Base-by-base conservation (phyloP, 2,888 invertebrate genomes). In the Gandaritis pyraliata region DNA sequence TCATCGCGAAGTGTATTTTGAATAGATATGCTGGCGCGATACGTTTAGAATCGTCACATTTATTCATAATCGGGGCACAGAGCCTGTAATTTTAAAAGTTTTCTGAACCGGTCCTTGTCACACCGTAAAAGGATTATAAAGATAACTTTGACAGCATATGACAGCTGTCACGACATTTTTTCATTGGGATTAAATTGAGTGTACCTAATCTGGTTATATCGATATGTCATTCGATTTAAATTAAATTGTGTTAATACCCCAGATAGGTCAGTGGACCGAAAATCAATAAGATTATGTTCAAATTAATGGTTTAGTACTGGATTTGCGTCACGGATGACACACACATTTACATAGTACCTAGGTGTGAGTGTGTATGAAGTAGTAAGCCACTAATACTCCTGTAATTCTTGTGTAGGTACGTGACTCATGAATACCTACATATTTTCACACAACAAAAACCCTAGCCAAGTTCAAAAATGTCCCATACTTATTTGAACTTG, bases 171-270 rank as follows among this genome's bases (percentile, higher is more conserved):
- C 79, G 83, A 80, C 81, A 69, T 72, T 39, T 73, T 76, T 76
- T 80, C 78, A 73, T 80, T 78, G 72, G 76, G 80, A 86, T 87
- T 86, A 88, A 88, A 88, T 88, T 83, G 81, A 79, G 79, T 85
- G 88, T 79, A 75, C 72, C 72, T 85, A 87, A 88, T 84, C 76
- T 76, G 76, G 80, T 89, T 88, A 88, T 80, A 83, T 80, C 80
- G 86, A 87, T 87, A 81, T 65, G 70, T 58, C 61, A 58, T 46
- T 58, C 49, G 65, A 45, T 70, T 66, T 65, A 67, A 64, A 68
- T 68, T 68, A 63, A 33, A 63, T 43, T 2, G 48, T 60, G 63
- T 52, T 63, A 58, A 59, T 58, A 59, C 55, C 38, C 30, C 12
- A 46, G 64, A 60, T 64, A 64, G 56, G 63, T 64, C 38, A 64